These are phyloP conservation scores for Leucophora obtusa DNA, from an alignment of 2,888 invertebrate genomes.

Conservation along the genomic window DNA sequence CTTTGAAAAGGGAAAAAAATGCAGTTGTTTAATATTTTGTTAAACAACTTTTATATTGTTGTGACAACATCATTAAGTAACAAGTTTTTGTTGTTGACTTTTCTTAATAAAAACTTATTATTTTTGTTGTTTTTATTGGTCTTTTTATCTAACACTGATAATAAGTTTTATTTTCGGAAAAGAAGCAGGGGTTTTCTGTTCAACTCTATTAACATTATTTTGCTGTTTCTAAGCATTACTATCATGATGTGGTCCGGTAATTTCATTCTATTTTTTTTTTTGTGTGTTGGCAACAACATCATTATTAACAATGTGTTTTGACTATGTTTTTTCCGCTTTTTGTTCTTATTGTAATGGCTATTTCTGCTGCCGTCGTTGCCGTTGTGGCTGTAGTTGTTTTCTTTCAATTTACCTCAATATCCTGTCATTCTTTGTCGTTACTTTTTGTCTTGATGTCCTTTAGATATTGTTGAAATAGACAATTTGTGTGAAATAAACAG, in stretches of 20 bases:
- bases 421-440: constrained; percentile 8
- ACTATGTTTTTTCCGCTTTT: not conserved
- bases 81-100: not conserved
- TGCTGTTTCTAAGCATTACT: not conserved
- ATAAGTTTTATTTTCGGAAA: not conserved
- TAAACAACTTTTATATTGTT: not conserved
- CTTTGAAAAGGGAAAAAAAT: not conserved
- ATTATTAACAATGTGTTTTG: not conserved
- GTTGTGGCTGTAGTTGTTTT: constrained; percentile 10
- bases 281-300: not conserved
- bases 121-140: not conserved
- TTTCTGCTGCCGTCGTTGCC: not conserved
- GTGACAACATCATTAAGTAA: not conserved
- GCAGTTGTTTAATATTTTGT: not conserved
- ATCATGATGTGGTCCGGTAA: not conserved
- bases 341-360: constrained; percentile 27
- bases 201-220: not conserved
- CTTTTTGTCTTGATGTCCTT: not conserved
- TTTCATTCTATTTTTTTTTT: not conserved
- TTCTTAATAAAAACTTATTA: constrained; percentile 1
- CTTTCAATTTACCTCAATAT: constrained; percentile 26
- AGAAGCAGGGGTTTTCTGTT: not conserved
- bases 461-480: not conserved
- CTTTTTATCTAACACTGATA: not conserved
- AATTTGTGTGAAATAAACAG: not conserved